These are phyloP conservation scores for Cacatua alba DNA, from an alignment of 2,113 vertebrate species.

Conservation along the genomic window DNA sequence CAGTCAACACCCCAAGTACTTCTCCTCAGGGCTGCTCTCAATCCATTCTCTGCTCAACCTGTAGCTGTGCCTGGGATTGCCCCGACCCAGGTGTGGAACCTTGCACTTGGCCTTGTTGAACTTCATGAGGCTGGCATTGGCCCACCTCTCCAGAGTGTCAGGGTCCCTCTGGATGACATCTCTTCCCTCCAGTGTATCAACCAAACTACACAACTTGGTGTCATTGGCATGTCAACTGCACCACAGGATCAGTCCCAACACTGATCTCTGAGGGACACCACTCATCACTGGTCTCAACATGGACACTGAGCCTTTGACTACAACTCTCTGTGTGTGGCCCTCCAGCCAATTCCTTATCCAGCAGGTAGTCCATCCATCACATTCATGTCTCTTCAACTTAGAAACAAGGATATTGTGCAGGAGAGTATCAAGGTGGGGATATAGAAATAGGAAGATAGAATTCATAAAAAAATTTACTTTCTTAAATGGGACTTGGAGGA, in stretches of 20 bases:
- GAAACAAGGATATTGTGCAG: neutral
- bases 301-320: neutral
- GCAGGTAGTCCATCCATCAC: neutral
- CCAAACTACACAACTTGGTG: neutral
- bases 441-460: neutral
- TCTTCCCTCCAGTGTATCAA: neutral
- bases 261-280: neutral
- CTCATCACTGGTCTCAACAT: neutral
- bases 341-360: neutral
- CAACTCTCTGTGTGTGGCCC: neutral
- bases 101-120: neutral
- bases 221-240: neutral
- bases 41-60: neutral
- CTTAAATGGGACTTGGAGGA: neutral
- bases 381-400: neutral
- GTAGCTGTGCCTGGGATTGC: neutral
- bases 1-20: neutral
- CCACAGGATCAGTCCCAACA: neutral
- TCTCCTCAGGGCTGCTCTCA: neutral
- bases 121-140: neutral
- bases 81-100: neutral
- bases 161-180: neutral
- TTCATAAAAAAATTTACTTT: neutral
- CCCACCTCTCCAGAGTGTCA: neutral
- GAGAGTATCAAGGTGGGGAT: neutral